Evolutionary conservation across 2,797 vertebrate species (phyloP).

Genomic region (Cephalopachus bancanus): DNA sequence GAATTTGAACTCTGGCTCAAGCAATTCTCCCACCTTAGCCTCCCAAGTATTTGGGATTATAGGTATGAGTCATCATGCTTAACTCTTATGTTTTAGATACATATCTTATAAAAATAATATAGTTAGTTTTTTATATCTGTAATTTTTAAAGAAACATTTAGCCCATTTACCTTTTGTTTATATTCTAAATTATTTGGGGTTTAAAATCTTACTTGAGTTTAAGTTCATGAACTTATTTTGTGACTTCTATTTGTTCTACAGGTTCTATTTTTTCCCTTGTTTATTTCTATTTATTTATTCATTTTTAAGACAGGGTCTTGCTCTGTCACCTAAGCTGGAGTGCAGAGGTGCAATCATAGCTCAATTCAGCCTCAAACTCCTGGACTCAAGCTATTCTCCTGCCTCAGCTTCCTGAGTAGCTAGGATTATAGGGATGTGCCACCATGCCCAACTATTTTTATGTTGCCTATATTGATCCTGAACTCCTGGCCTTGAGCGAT

Average conservation of each 20-base stretch:
- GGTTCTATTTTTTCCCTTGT: not conserved
- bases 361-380: no score
- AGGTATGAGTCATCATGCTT: not conserved
- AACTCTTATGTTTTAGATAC: not conserved
- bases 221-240: slow-evolving; percentile 18
- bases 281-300: no score
- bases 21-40: not conserved
- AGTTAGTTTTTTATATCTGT: not conserved
- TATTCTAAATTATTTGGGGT: not conserved
- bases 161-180: slow-evolving; percentile 9
- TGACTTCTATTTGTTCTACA: not conserved
- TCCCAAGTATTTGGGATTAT: not conserved
- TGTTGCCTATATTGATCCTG: no score
- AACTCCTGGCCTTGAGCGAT: no score
- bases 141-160: not conserved
- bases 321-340: no score
- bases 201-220: not conserved
- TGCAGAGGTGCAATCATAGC: no score
- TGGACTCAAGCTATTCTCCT: no score
- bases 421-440: no score
- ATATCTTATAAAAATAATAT: not conserved
- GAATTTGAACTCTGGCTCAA: not conserved
- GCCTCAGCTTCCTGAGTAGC: no score
- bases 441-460: no score
- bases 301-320: no score